These are phyloP conservation scores for Agonopterix subpropinquella DNA, from an alignment of 2,888 invertebrate species.

Conservation along the genomic window DNA sequence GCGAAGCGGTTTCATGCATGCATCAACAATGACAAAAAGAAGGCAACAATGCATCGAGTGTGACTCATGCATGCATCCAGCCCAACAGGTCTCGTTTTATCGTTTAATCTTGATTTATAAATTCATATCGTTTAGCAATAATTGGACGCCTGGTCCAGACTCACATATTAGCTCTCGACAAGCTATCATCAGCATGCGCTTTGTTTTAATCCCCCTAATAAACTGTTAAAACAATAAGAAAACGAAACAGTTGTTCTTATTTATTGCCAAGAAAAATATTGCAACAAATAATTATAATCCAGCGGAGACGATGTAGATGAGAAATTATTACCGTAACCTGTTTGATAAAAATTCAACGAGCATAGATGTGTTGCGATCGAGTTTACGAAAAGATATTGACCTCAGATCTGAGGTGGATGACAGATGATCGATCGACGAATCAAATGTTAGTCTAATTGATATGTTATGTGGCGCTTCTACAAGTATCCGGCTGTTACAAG, in stretches of 20 bases:
- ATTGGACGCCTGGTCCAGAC: constrained; percentile 35
- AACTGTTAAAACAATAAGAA: constrained; percentile 19
- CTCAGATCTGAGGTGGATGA: constrained; percentile 51
- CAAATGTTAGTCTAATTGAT: constrained; percentile 49
- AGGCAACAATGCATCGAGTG: constrained; percentile 12
- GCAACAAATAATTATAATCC: constrained; percentile 19
- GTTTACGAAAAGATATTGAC: constrained; percentile 66
- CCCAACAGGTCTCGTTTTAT: constrained; percentile 24
- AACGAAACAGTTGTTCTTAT: constrained; percentile 8
- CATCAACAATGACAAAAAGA: constrained; percentile 20
- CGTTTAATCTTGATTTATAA: constrained; percentile 33
- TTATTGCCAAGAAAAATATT: constrained; percentile 17
- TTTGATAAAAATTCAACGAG: constrained; percentile 54
- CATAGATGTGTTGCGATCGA: constrained; percentile 39
- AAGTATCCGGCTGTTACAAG: constrained; percentile 28
- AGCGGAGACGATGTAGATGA: constrained; percentile 17
- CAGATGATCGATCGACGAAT: constrained; percentile 64
- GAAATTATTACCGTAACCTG: constrained; percentile 43
- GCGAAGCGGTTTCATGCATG: too few relatives aligned
- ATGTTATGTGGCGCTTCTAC: constrained; percentile 53
- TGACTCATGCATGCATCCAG: constrained; percentile 27
- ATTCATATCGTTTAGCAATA: constrained; percentile 54
- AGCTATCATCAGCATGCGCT: constrained; percentile 37
- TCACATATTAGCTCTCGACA: constrained; percentile 32
- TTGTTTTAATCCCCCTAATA: constrained; percentile 29